Base-by-base conservation (phyloP, 2,888 invertebrate species). In the Orchesella flavescens region DNA sequence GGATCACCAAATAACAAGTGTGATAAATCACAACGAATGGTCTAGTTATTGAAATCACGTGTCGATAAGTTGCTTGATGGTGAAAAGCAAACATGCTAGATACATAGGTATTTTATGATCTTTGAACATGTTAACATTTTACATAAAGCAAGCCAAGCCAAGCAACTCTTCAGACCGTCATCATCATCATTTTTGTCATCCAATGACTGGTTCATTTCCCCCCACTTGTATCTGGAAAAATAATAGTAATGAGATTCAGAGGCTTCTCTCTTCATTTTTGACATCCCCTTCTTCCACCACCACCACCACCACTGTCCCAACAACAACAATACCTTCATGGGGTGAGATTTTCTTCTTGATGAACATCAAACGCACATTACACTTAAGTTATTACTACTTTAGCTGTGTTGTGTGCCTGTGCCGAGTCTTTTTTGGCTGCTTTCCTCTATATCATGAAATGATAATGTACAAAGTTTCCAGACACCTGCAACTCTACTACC, bases 401-500 rank as follows among this genome's bases (percentile, higher is more conserved):
- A 19, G 59, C 44, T 53, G 68, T 68, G 19, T n/a, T n/a, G n/a
- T n/a, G n/a, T n/a, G n/a, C n/a, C 23, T 65, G 55, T 61, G 12
- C 65, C 19, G 68, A 49, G 43, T 68, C 71, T 80, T 82, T 80
- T 82, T 34, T 43, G 61, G 82, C 76, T 71, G 65, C 76, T 82
- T 75, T 76, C 65, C 57, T 82, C 57, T 82, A 69, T 82, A 69
- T 75, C 49, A 75, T 63, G 66, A 68, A 66, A 81, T 81, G 81
- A 81, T 69, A 81, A 81, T 72, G 76, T 76, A 57, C 75, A 76
- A 59, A 63, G 59, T 69, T 68, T 81, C 81, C 74, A 69, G 82
- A 82, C 82, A 82, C 82, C 82, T 82, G 82, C 82, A 82, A 82
- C n/a, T n/a, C n/a, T n/a, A n/a, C 76, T 53, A 57, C 68, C 61